Base-by-base conservation (phyloP, 1,140 invertebrate genomes). In the Metaphire vulgaris region DNA sequence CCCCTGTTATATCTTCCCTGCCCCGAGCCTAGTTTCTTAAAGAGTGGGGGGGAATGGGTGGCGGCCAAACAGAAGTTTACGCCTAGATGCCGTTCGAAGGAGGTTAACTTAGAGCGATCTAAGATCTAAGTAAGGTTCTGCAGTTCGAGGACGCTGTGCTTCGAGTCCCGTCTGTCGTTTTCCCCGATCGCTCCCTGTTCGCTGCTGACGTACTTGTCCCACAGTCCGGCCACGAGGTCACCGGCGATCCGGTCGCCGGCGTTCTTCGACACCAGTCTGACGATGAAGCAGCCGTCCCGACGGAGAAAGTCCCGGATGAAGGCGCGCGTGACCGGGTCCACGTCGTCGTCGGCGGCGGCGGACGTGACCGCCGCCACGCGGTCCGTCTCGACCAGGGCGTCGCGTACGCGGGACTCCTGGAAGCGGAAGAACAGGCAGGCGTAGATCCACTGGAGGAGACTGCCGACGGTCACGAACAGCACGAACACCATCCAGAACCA, bases 401-500 rank as follows among this genome's bases (percentile, higher is more conserved):
- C 31, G 21, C 65, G 26, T 2, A 75, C 33, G 33, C 33, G 65
- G 6, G 64, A 69, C 74, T 28, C 26, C 31, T 75, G 64, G 33
- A 31, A 14, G 14, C 73, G 1, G 28, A 33, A 14, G 66, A 56
- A 73, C 15, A 76, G 12, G 31, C 32, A 41, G 21, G 33, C 28
- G 32, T 12, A 0, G 1, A 76, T 30, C 72, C 72, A 74, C 16
- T n/a, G 16, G 26, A 41, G 33, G 26, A 74, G n/a, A 64, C 41
- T 74, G 72, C 66, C 26, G 34, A 12, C 2, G 2, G 33, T 75
- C 2, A 34, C 21, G 28, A 69, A 2, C 2, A 31, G 33, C n/a
- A 83, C 65, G 12, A 83, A 33, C 64, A 80, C 77, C 1, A 80
- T 76, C 83, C 83, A 84, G 72, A 83, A 82, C 83, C 83, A 84